Evolutionary conservation across 2,797 vertebrate species (phyloP).

Genomic region (Apogon talboti): DNA sequence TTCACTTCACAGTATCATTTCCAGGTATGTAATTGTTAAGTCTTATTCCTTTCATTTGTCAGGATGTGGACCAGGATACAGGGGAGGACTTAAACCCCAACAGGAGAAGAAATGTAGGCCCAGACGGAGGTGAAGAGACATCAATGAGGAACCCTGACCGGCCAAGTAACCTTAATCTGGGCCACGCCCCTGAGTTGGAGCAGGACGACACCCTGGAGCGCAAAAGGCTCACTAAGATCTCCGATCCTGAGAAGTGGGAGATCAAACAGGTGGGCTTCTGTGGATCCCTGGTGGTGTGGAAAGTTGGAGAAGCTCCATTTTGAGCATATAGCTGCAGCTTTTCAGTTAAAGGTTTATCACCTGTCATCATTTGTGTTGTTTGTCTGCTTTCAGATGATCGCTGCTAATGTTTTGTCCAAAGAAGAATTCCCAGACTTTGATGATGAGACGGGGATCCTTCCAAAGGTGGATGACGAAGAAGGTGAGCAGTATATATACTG

Average conservation of each 20-base stretch:
- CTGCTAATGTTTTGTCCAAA: slow-evolving; percentile 97
- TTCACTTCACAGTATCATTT: too few relatives aligned
- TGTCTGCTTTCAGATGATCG: slow-evolving; percentile 90
- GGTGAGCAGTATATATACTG: too few relatives aligned
- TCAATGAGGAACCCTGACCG: slow-evolving; percentile 96
- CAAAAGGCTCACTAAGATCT: slow-evolving; percentile 96
- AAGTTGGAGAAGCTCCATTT: too few relatives aligned
- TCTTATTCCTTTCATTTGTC: not conserved
- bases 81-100: slow-evolving; percentile 98
- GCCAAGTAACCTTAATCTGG: slow-evolving; percentile 92
- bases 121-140: slow-evolving; percentile 89
- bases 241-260: slow-evolving; percentile 98
- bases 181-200: slow-evolving; percentile 92
- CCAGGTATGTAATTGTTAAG: rapidly evolving
- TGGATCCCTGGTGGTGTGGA: not conserved
- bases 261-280: slow-evolving; percentile 91
- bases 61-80: slow-evolving; percentile 98
- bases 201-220: slow-evolving; percentile 93
- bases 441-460: slow-evolving; percentile 97
- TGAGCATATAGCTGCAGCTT: not conserved
- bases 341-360: not conserved
- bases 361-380: not conserved
- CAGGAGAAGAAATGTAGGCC: slow-evolving; percentile 89
- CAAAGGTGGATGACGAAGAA: slow-evolving; percentile 98
- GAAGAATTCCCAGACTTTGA: slow-evolving; percentile 99